Percentiles rank a stretch among this genome's conserved stretches.
These are phyloP conservation scores for Ardeotis arabs DNA, from an alignment of 2,113 vertebrate genomes.

Conservation along the genomic window DNA sequence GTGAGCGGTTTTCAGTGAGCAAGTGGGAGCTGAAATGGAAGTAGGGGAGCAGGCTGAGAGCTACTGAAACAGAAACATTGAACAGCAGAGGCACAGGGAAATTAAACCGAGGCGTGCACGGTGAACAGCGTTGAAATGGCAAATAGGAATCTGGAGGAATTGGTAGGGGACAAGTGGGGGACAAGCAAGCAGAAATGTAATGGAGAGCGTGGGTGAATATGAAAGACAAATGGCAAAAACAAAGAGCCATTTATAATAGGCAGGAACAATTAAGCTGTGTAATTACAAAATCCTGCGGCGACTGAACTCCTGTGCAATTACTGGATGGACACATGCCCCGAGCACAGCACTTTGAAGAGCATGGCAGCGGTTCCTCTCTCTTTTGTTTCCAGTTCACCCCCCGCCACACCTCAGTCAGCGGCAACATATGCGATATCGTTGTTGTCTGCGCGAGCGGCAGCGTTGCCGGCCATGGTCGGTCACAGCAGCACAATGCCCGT, in stretches of 20 bases:
- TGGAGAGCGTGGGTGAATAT: slow-evolving; percentile 12
- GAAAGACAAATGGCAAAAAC: slow-evolving; percentile 51
- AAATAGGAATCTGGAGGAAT: slow-evolving; percentile 11
- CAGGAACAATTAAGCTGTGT: slow-evolving; percentile 12
- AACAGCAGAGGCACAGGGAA: slow-evolving; percentile 9
- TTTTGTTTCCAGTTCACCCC: background rate
- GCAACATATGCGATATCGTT: background rate
- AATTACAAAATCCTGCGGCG: slow-evolving; percentile 28
- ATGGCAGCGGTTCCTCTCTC: background rate
- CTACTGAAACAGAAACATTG: background rate
- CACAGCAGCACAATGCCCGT: background rate
- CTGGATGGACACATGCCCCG: background rate
- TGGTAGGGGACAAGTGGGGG: background rate
- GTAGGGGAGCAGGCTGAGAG: slow-evolving; percentile 17
- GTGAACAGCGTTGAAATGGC: background rate
- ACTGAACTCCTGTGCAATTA: background rate
- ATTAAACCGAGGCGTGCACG: background rate
- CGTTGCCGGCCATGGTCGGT: background rate
- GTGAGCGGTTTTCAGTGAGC: background rate
- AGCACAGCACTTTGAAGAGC: background rate
- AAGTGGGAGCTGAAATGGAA: slow-evolving; percentile 56
- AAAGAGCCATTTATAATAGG: background rate
- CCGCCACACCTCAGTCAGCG: background rate
- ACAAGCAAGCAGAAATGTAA: slow-evolving; percentile 17
- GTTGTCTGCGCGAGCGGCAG: background rate